Base-by-base conservation (phyloP, 1,140 invertebrate genomes). In the Diabrotica undecimpunctata region DNA sequence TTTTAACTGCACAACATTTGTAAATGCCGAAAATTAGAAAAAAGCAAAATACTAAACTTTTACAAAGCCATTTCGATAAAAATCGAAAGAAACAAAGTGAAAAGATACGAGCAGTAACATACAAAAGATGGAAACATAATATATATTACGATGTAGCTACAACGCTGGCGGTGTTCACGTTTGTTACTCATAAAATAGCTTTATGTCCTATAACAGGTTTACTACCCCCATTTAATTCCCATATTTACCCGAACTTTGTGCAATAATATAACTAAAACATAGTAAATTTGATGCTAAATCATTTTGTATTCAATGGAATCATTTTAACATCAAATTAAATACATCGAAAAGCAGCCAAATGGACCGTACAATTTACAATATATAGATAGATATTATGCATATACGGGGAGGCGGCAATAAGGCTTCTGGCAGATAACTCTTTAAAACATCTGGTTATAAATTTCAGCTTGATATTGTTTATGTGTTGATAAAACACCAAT, bases 101-200 rank as follows among this genome's bases (percentile, higher is more conserved):
- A 46, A 46, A 46, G 41, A 46, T 46, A 46, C 41, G 41, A 46
- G 41, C 41, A 46, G 8, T 46, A 46, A 46, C 41, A 46, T 6
- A 46, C 41, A 46, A 46, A 46, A 46, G 41, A 46, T 46, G 41
- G 41, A 46, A 46, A 46, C 41, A 46, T 46, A 46, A 46, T 46
- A 46, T 46, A 46, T 46, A 46, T 46, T 46, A 46, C 41, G 41
- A 46, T 46, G n/a, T 46, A 10, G 41, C 41, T 46, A 46, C 41
- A 46, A 46, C 41, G 41, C 41, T 46, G 41, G n/a, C 41, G 41
- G 41, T 46, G 41, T 46, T 46, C 41, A 46, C 41, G 13, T 55
- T 55, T 55, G 54, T 55, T 36, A 36, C 54, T 25, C 54, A 36
- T 55, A 55, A 36, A 55, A 14, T 55, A 55, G 54, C 25, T 55